Conservation (phyloP, 2,888 invertebrate species). For the Heterodera filipjevi region DNA sequence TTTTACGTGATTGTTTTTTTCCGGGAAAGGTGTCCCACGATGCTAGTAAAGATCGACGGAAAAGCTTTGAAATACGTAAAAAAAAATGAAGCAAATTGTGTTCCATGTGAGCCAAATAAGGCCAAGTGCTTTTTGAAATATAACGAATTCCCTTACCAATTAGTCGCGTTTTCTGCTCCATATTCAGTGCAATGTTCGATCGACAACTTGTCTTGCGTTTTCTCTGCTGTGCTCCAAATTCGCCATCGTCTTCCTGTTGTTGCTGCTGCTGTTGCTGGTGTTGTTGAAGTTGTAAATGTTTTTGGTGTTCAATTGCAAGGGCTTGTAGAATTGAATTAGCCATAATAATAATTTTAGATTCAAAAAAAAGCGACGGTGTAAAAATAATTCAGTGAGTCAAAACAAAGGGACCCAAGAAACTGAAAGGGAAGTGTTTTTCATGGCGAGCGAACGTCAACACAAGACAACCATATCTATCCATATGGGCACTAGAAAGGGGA, state of each 20-base stretch:
- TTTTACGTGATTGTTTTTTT: too few species aligned
- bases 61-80: too few species aligned
- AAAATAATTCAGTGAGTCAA: not conserved
- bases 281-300: conserved; percentile 11
- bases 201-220: conserved; percentile 13
- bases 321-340: conserved; percentile 3
- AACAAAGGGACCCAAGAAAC: not conserved
- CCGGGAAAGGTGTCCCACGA: too few species aligned
- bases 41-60: too few species aligned
- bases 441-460: not conserved
- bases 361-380: not conserved
- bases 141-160: not conserved
- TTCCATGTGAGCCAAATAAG: too few species aligned
- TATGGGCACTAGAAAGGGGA: conserved; percentile 6
- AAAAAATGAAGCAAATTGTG: too few species aligned
- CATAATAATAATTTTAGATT: not conserved
- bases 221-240: conserved; percentile 1
- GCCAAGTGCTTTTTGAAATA: too few species aligned
- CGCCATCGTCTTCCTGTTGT: not conserved
- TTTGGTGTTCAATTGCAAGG: not conserved
- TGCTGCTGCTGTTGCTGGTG: conserved; percentile 1
- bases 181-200: conserved; percentile 10
- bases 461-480: not conserved
- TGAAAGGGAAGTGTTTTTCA: not conserved
- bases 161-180: conserved; percentile 21